Evolutionary conservation across 2,888 invertebrate species (phyloP).

Genomic region (Campaea margaritaria): DNA sequence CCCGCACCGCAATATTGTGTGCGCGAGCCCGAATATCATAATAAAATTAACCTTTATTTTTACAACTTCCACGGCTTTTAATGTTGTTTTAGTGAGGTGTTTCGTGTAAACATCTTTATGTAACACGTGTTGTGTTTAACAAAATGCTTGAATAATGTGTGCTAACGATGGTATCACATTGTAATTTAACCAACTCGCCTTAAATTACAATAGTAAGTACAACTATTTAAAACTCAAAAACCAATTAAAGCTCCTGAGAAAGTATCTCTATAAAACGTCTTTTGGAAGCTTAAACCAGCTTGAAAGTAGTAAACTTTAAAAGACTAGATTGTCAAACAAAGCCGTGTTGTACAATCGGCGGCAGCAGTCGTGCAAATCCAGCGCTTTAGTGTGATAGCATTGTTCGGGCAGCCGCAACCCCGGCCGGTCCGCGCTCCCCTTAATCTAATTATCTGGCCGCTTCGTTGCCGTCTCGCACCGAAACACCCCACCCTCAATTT

Average conservation of each 20-base stretch:
- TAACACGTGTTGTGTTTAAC: not conserved
- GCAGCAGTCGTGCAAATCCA: constrained; percentile 63
- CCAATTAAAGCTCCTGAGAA: not conserved
- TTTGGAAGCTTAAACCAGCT: constrained; percentile 7
- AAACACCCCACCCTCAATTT: constrained; percentile 64
- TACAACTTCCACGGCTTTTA: constrained; percentile 21
- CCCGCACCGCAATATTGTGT: constrained; percentile 24
- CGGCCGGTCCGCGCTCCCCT: constrained; percentile 70
- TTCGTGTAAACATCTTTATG: constrained; percentile 22
- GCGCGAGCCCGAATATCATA: constrained; percentile 22
- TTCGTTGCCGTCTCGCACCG: constrained; percentile 69
- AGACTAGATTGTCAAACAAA: constrained; percentile 39
- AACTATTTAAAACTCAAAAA: not conserved
- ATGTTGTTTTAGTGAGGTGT: constrained; percentile 17
- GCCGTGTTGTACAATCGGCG: constrained; percentile 54
- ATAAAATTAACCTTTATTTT: constrained; percentile 29
- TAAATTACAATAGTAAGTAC: not conserved
- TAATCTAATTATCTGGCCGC: constrained; percentile 81
- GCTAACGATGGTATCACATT: not conserved
- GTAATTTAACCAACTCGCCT: not conserved
- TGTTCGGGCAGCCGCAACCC: constrained; percentile 69
- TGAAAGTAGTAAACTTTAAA: constrained; percentile 2
- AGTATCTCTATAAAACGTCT: not conserved
- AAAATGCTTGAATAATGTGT: not conserved
- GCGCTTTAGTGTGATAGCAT: constrained; percentile 72